Evolutionary conservation across 1,140 invertebrate species (phyloP), one percentile per base, ranked within the genome.

Genomic region (Batillaria attramentaria): DNA sequence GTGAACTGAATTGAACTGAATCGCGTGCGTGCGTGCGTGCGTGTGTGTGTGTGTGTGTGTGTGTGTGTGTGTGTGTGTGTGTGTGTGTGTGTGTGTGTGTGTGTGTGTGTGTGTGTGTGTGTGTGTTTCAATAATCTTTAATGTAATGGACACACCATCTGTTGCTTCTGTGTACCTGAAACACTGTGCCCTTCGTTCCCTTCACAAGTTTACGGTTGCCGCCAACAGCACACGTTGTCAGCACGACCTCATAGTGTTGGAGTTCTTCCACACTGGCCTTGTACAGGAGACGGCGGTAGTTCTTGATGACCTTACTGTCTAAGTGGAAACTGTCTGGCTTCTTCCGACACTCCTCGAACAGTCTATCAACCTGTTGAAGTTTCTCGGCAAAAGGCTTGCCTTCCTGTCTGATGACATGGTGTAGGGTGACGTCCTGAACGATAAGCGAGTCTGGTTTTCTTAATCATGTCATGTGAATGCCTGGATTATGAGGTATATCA

Each of bases 381-480:
- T 86, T 80, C n/a, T 81, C 80, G 8, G 84, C 83, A 76, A 82
- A 79, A 4, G 83, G 84, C 39, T 85, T 85, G 10, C 80, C 84
- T 43, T 79, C 69, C 42, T 82, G 37, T 24, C 86, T 57, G 35
- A 87, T 87, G 0, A 85, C 42, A 62, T 84, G 81, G 78, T 87
- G 86, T 28, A 86, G 78, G 10, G 85, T 72, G 18, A 86, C 65
- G 41, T 78, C 43, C 43, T 75, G 28, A 13, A 33, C 2, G 24
- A 46, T 20, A 33, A n/a, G 8, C 6, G 24, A n/a, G n/a, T n/a
- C n/a, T n/a, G n/a, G n/a, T n/a, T n/a, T n/a, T n/a, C n/a, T n/a
- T n/a, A 72, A 54, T 13, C 13, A 66, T 3, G 33, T 37, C 57
- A 60, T 6, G 20, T 50, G 46, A 50, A 13, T 24, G 46, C 10